A percentile compares a stretch with the other conserved stretches of the same genome.
Conservation (phyloP, 2,797 vertebrate species). For the Sphaeramia orbicularis region DNA sequence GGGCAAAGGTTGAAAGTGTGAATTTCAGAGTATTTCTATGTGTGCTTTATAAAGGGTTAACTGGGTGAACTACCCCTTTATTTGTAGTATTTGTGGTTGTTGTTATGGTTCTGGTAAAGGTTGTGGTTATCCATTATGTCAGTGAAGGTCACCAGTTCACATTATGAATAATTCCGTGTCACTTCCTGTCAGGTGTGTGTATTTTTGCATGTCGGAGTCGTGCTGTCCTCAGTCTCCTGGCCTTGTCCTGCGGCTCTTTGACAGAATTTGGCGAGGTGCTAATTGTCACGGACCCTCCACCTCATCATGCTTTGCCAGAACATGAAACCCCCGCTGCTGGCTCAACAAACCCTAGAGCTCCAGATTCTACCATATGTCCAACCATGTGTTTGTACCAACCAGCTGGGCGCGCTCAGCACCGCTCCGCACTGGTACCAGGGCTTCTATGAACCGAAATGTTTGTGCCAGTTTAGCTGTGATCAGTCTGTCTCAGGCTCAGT, state of each 20-base stretch:
- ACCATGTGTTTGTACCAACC: slow-evolving; percentile 71
- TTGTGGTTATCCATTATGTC: slow-evolving; percentile 3
- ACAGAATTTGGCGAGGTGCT: slow-evolving; percentile 57
- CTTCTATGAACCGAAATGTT: slow-evolving; percentile 24
- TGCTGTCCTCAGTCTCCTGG: slow-evolving; percentile 26
- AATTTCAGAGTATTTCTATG: too few species aligned
- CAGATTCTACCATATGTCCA: slow-evolving; percentile 77
- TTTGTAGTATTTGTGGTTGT: background rate
- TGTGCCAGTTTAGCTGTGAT: slow-evolving; percentile 25
- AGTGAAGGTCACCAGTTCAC: background rate
- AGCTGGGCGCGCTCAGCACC: slow-evolving; percentile 65
- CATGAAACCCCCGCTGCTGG: slow-evolving; percentile 63
- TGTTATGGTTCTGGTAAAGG: background rate
- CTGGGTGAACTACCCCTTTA: background rate
- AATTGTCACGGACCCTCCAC: slow-evolving; percentile 68
- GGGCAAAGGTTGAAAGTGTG: too few species aligned
- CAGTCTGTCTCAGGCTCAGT: slow-evolving; percentile 13
- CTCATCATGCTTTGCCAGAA: slow-evolving; percentile 69
- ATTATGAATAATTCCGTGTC: slow-evolving; percentile 52
- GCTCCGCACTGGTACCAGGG: slow-evolving; percentile 33
- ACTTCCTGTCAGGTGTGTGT: slow-evolving; percentile 38
- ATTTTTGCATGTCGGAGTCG: background rate
- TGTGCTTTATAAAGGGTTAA: too few species aligned
- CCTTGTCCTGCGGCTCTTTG: slow-evolving; percentile 43
- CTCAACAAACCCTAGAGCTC: slow-evolving; percentile 72